Base-by-base conservation (phyloP, 1,140 invertebrate species). In the Heliconius melpomene region DNA sequence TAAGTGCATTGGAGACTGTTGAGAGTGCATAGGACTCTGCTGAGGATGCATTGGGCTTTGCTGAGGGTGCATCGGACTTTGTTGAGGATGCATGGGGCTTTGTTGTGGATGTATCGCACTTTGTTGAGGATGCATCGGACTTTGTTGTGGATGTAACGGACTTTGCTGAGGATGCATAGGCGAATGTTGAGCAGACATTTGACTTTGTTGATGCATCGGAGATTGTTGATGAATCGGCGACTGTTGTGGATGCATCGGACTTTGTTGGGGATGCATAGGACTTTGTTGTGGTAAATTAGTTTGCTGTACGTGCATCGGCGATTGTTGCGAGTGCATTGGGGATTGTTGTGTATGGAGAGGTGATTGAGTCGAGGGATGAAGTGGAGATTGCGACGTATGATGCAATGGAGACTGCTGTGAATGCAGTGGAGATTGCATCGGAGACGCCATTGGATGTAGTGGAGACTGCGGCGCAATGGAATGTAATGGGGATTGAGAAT, bases 391-490 rank as follows among this genome's bases (percentile, higher is more conserved):
- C 79, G 95, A 95, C 72, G 95, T 95, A 83, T 96, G 95, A 72
- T 94, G 92, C 74, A 94, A 77, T 13, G 92, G 93, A 32, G 92
- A 93, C 77, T 95, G 88, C 84, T 96, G 95, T 57, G 96, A 95
- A 82, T 96, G 95, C 78, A 95, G 79, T 26, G 95, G 94, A 66
- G 95, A 91, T 79, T 95, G 95, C 86, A 95, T 94, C 60, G 95
- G 95, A 2, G 95, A 95, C n/a, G 94, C 94, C 60, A 94, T 89
- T 57, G 95, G 92, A 72, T 94, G 93, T 38, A 95, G 82, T 20
- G 95, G 95, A 20, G 96, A 96, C 70, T 96, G 95, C 46, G 95
- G 95, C 16, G 92, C 88, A 86, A 93, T 83, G 6, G 92, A 89
- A 79, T 93, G 92, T 36, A 90, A 81, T 7, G 92, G 92, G 13